A percentile compares a stretch with the other conserved stretches of the same genome.
These are phyloP conservation scores for Zonotrichia albicollis DNA, from an alignment of 2,797 vertebrate species.

Conservation along the genomic window DNA sequence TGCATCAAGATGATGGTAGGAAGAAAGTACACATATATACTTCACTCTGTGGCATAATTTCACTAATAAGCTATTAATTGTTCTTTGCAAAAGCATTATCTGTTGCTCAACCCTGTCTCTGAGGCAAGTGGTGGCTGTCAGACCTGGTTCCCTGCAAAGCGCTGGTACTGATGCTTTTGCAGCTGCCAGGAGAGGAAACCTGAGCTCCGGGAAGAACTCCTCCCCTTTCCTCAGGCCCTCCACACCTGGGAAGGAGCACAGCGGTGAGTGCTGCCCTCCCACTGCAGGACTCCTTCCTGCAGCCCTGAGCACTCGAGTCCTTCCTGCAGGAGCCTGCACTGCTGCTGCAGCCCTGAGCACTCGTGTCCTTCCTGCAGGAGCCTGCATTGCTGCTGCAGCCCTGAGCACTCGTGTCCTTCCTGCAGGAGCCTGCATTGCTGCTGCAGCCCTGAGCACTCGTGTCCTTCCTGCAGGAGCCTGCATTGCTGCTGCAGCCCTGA, in stretches of 20 bases:
- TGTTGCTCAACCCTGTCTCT: neutral
- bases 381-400: too few relatives aligned
- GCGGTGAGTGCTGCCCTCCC: fast-evolving
- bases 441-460: too few relatives aligned
- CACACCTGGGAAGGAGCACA: neutral
- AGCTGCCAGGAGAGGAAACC: neutral
- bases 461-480: neutral
- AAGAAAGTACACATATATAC: neutral
- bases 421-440: too few relatives aligned
- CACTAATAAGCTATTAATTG: neutral
- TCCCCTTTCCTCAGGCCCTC: neutral
- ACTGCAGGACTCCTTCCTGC: neutral
- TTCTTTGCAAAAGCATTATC: neutral
- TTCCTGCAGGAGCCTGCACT: too few relatives aligned
- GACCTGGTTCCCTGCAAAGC: neutral
- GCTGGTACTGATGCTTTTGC: neutral
- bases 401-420: too few relatives aligned
- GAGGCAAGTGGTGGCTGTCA: neutral
- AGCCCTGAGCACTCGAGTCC: too few relatives aligned
- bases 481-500: neutral
- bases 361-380: too few relatives aligned
- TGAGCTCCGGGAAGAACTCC: neutral
- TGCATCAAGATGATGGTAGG: neutral
- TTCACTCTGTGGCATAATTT: neutral
- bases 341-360: too few relatives aligned